Conservation (phyloP, 1,140 invertebrate species). For the Colletes gigas region DNA sequence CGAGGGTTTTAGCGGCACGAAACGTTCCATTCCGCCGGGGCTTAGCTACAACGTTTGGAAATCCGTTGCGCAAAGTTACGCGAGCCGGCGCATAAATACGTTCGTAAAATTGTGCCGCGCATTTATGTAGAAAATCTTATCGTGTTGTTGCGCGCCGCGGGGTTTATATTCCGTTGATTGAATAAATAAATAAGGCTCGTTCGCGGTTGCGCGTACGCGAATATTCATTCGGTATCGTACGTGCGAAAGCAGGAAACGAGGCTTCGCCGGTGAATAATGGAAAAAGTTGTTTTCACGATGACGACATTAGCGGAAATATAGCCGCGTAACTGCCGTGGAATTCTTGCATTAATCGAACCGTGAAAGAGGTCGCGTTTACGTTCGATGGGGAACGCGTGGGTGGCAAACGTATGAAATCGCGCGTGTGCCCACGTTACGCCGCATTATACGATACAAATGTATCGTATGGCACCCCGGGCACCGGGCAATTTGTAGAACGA, state of each 20-base stretch:
- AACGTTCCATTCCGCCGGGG: neutral
- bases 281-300: constrained; percentile 3
- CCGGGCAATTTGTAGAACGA: constrained; percentile 18
- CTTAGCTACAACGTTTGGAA: neutral
- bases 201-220: too few species aligned
- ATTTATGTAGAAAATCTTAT: neutral
- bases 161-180: neutral
- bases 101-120: neutral
- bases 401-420: constrained; percentile 34
- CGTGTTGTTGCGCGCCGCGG: neutral
- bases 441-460: constrained; percentile 32
- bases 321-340: constrained; percentile 2
- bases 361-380: constrained; percentile 36
- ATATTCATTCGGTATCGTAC: neutral
- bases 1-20: too few species aligned
- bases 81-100: neutral
- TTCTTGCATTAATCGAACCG: constrained; percentile 40
- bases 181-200: neutral
- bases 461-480: constrained; percentile 8
- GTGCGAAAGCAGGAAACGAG: neutral
- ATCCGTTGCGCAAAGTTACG: neutral
- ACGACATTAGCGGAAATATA: constrained; percentile 31
- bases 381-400: constrained; percentile 33
- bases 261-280: neutral
- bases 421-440: constrained; percentile 28